Evolutionary conservation across 2,888 invertebrate genomes (phyloP), one percentile per base, ranked within the genome.

Genomic region (Aleiodes leptofemur): DNA sequence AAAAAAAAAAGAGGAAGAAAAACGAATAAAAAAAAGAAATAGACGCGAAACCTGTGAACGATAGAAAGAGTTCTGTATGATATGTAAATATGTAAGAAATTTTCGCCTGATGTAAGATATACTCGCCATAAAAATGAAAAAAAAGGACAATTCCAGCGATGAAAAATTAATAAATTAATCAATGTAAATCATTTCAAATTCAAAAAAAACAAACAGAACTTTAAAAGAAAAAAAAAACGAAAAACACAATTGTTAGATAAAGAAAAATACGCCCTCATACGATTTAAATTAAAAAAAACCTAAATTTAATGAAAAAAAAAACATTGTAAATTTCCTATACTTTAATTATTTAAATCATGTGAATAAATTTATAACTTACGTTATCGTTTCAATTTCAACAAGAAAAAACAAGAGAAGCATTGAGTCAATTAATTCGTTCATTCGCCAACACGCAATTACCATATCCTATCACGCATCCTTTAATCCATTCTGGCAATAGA

Each of bases 341-440:
- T 88, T 85, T 84, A 85, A 87, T 87, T 87, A 88, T 88, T 88
- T 88, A 88, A 88, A 88, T 87, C 86, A 86, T 89, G 88, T 89
- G 88, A 89, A 89, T 89, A 89, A 89, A 89, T 87, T 89, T 89
- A 88, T 88, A 88, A 89, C 86, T 85, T 88, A 87, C 86, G 89
- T 89, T 89, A 89, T 86, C 87, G 85, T 86, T 86, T 86, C 83
- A 84, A 84, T 83, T 82, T 82, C 83, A 81, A 80, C 80, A 72
- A 76, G 48, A 34, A 64, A 64, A 69, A 23, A 34, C 34, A 34
- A 59, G 48, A 51, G 14, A 51, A 29, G 50, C 51, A 51, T 51
- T 68, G 68, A 68, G 51, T 59, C 64, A 66, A 68, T 75, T 79
- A 66, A 76, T 79, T 76, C 57, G 14, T 72, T 72, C 48, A 56